These are phyloP conservation scores for Diorhabda elongata DNA, from an alignment of 1,140 invertebrate genomes.

Conservation along the genomic window DNA sequence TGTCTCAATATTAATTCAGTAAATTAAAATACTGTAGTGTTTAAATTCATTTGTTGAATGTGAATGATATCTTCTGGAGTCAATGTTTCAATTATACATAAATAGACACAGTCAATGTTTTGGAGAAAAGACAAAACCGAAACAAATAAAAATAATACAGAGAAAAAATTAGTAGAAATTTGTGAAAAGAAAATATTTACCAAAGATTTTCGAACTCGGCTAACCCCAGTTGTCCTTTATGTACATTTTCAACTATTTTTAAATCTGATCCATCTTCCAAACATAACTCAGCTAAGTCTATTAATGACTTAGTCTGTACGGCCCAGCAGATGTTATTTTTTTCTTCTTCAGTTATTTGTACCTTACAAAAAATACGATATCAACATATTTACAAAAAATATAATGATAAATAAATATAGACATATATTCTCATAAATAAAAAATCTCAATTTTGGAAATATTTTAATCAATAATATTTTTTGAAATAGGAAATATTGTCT, in stretches of 20 bases:
- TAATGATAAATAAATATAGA: neutral
- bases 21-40: too few species aligned
- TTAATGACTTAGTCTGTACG: slow-evolving; percentile 4
- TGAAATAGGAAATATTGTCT: too few species aligned
- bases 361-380: too few species aligned
- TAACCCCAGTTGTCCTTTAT: slow-evolving; percentile 9
- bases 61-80: too few species aligned
- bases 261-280: neutral
- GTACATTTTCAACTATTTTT: neutral
- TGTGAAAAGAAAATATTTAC: slow-evolving; percentile 10
- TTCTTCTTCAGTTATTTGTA: slow-evolving; percentile 4
- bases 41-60: too few species aligned
- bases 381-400: too few species aligned
- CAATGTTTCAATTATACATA: too few species aligned
- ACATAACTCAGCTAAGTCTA: slow-evolving; percentile 6
- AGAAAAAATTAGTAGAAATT: neutral
- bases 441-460: neutral
- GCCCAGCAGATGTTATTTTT: slow-evolving; percentile 20
- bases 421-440: neutral
- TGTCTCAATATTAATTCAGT: too few species aligned
- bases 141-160: neutral
- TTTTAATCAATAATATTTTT: too few species aligned
- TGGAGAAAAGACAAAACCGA: too few species aligned
- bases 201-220: slow-evolving; percentile 20
- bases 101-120: too few species aligned